Base-by-base conservation (phyloP, 2,888 invertebrate genomes). In the Drosophila setosimentum region DNA sequence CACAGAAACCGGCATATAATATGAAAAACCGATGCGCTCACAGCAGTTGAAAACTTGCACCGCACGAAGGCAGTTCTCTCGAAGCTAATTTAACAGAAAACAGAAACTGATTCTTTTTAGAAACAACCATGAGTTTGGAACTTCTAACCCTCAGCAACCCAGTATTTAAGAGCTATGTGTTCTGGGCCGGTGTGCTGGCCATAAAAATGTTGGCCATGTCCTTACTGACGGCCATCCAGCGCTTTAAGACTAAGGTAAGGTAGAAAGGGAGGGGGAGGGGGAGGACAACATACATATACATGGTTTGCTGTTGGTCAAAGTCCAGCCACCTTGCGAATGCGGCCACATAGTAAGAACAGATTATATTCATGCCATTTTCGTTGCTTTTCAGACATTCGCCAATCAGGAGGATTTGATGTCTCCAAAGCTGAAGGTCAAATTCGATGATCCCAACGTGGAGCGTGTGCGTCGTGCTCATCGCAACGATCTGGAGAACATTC, bases 401-500 rank as follows among this genome's bases (percentile, higher is more conserved):
- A 95, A 94, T 87, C 94, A 94, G 5, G 95, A 95, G 91, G 95
- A 95, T 87, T 82, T 92, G 57, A 37, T 89, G 69, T 83, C 86
- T 40, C 89, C 91, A 35, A 92, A 92, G 42, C 64, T 91, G 21
- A 93, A 93, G 77, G 92, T 93, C 4, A 93, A 92, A 79, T 91
- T 91, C 33, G 93, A 93, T 76, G 94, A 95, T 79, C 93, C 93
- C 11, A 93, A 94, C 76, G 94, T 95, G 13, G 94, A 95, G 85
- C 92, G 94, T 73, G 93, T 94, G 7, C 92, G 94, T 87, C 92
- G 95, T 79, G 95, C 94, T 7, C 95, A 95, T 83, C 93, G 94
- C 76, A 95, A 95, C 83, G 95, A 95, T 89, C 82, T 95, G 80
- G 95, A 95, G 89, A 95, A 95, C 89, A 94, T 95, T 73, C 87